Conservation (phyloP, 2,888 invertebrate genomes). For the Sphaerophoria rueppellii region DNA sequence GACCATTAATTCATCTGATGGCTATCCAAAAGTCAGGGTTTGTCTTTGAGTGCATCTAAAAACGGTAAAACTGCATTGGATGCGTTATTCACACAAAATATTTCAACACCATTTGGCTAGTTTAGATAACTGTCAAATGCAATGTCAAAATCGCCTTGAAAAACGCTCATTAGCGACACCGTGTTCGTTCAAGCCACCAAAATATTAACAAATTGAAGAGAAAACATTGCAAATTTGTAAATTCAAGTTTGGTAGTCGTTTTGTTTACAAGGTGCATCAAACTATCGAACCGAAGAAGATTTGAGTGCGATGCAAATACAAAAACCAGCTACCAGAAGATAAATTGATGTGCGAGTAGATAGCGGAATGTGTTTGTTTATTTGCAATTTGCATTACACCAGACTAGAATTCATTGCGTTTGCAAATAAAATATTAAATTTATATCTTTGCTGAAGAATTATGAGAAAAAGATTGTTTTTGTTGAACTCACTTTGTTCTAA, state of each 20-base stretch:
- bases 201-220: constrained; percentile 40
- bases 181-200: constrained; percentile 27
- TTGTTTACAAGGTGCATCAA: constrained; percentile 31
- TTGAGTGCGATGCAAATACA: constrained; percentile 20
- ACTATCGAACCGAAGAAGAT: constrained; percentile 25
- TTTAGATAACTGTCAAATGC: constrained; percentile 13
- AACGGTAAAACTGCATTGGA: no score
- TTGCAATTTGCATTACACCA: constrained; percentile 1
- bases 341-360: background rate
- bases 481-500: constrained; percentile 44
- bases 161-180: constrained; percentile 24
- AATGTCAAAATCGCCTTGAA: constrained; percentile 21
- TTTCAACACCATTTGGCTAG: constrained; percentile 11
- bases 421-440: constrained; percentile 7
- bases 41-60: no score
- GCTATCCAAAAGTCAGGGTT: no score
- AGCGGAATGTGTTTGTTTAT: no score
- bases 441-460: constrained; percentile 5
- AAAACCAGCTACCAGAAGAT: background rate
- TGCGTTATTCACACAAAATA: background rate
- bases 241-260: constrained; percentile 14
- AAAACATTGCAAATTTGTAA: constrained; percentile 46
- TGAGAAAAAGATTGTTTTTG: constrained; percentile 21
- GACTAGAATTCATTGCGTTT: constrained; percentile 16
- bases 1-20: no score